These are phyloP conservation scores for Psilopsiagon aurifrons DNA, from an alignment of 2,113 vertebrate genomes.

Conservation along the genomic window DNA sequence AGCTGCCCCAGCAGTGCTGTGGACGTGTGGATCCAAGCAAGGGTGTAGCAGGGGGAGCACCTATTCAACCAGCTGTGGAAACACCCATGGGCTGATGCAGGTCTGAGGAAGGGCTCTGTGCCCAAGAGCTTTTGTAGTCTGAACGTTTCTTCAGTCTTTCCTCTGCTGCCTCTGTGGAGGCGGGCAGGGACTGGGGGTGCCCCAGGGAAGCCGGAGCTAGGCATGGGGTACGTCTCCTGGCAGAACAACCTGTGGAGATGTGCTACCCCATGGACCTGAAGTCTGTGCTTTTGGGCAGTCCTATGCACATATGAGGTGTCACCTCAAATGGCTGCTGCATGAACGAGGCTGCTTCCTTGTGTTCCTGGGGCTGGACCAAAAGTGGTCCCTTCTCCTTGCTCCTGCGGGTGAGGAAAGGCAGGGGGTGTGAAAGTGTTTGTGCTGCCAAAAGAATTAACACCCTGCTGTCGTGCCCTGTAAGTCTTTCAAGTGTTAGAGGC, in stretches of 20 bases:
- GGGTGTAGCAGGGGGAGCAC: accelerated
- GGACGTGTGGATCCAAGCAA: background rate
- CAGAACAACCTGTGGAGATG: background rate
- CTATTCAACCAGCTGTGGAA: background rate
- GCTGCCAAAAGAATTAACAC: slow-evolving; percentile 54
- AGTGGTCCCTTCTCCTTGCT: background rate
- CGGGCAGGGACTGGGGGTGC: background rate
- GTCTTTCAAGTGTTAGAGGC: slow-evolving; percentile 15
- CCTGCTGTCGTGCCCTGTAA: slow-evolving; percentile 27
- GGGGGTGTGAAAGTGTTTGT: background rate
- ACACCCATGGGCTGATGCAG: background rate
- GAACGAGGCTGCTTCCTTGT: background rate
- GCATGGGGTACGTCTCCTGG: accelerated
- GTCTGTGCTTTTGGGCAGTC: background rate
- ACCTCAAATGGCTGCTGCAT: accelerated
- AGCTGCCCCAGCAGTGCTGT: background rate
- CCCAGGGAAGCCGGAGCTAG: background rate
- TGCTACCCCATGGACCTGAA: background rate
- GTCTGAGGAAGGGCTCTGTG: background rate
- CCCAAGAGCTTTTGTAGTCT: background rate
- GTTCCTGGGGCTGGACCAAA: background rate
- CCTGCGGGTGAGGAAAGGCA: background rate
- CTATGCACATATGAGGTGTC: accelerated
- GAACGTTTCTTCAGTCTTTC: background rate
- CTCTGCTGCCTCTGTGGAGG: background rate